phyloP scores from a whole-genome alignment of 1,140 invertebrate genomes.

The Eciton burchellii region DNA sequence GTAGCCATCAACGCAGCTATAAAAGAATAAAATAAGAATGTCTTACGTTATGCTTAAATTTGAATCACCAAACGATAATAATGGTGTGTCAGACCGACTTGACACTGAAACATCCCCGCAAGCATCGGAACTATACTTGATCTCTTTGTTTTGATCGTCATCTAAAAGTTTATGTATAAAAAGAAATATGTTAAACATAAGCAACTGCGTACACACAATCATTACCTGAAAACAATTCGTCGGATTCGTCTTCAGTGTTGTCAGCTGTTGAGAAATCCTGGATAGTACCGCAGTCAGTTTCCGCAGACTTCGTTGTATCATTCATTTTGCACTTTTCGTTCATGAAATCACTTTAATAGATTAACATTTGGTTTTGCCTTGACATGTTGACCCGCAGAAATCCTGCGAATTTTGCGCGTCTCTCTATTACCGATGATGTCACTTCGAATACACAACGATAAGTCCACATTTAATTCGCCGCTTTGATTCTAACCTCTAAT shows the following conservation, averaged over 20 bases:
- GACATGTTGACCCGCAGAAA: neutral
- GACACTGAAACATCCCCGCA: constrained; percentile 41
- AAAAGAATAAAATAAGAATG: constrained; percentile 44
- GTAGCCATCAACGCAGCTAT: no score
- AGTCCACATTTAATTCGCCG: neutral
- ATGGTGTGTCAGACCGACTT: constrained; percentile 63
- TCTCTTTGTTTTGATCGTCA: constrained; percentile 59
- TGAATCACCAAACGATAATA: constrained; percentile 29
- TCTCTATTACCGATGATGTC: neutral
- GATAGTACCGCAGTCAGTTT: neutral
- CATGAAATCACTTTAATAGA: neutral
- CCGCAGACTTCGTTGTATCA: neutral
- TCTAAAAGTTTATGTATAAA: constrained; percentile 64
- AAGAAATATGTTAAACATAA: neutral
- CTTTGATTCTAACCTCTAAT: no score
- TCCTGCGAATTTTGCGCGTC: neutral
- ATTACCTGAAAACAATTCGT: constrained; percentile 75
- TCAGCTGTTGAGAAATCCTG: neutral
- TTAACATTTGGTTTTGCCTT: neutral
- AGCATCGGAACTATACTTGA: constrained; percentile 21
- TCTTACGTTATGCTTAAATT: constrained; percentile 28
- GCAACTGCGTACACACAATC: neutral
- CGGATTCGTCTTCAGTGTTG: constrained; percentile 40
- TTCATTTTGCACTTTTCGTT: neutral
- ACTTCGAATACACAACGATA: neutral